Base-by-base conservation (phyloP, 2,797 vertebrate genomes). In the Numenius phaeopus region DNA sequence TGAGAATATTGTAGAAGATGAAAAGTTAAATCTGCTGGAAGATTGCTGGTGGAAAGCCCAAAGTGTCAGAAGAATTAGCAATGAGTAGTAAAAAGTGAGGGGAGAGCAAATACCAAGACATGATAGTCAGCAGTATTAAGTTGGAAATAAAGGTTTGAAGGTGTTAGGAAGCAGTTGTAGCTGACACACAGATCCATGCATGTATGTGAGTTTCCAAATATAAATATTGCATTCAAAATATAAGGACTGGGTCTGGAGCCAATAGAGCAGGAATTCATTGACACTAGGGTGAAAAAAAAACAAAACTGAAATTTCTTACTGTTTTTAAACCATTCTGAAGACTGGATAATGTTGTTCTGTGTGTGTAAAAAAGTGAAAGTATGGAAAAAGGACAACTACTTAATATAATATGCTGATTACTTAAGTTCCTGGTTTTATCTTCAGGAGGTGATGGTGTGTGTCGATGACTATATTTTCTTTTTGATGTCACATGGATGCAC, bases 221-320 rank as follows among this genome's bases (percentile, higher is more conserved):
- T 1, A 12, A 65, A 83, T 18, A 29, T 40, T 71, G 18, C 10
- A 64, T 67, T 81, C 13, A 40, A 82, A 72, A 59, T 71, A 17
- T 0, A 49, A 82, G 32, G 24, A 8, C 44, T 67, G 23, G 19
- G 29, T 85, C 18, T 90, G 42, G 40, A 85, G 52, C 20, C 64
- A 59, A 34, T 32, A 50, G 30, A 64, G 69, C 23, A 79, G 19
- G 27, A 73, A 23, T 88, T 86, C 0, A 5, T 57, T 67, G 18
- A 34, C 7, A 6, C 13, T 8, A 13, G 5, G 27, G 6, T 10
- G 13, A 2, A 8, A 4, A 6, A 6, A 0, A 1, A 6, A 1
- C 30, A 40, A 27, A 46, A 14, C 9, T 66, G 27, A 24, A 23
- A 81, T 80, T 93, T 89, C 14, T 82, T 84, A 30, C 11, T 65